phyloP scores from a whole-genome alignment of 2,888 invertebrate species.

The Tryphoninae sp. region DNA sequence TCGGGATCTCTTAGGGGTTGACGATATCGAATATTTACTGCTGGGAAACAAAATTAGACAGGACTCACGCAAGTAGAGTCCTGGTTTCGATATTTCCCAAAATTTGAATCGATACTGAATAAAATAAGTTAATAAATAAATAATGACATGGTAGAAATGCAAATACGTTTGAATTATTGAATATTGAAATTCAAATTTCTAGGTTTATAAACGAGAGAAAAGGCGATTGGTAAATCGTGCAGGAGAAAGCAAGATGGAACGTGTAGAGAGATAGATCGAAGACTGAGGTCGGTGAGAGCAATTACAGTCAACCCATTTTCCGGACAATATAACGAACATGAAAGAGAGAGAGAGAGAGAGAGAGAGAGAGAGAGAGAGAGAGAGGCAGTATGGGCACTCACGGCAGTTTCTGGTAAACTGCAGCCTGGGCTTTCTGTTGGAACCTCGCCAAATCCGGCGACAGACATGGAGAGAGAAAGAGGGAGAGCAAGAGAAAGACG shows the following conservation, averaged over 20 bases:
- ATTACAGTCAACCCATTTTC: conserved; percentile 80
- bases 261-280: background rate
- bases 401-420: conserved; percentile 52
- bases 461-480: conserved; percentile 40
- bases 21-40: background rate
- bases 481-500: conserved; percentile 35
- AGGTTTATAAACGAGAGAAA: background rate
- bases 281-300: conserved; percentile 67
- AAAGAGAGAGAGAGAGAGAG: background rate
- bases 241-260: background rate
- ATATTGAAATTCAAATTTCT: background rate
- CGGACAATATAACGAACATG: conserved; percentile 77
- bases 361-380: background rate
- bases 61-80: background rate
- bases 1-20: background rate
- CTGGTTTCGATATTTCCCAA: background rate
- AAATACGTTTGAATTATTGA: background rate
- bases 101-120: background rate
- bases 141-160: background rate
- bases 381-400: conserved; percentile 32
- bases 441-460: conserved; percentile 76
- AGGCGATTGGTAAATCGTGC: background rate
- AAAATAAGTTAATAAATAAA: background rate
- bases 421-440: conserved; percentile 72
- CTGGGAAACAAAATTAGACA: background rate